Percentiles rank a stretch among this genome's conserved stretches.
Conservation (phyloP, 2,888 invertebrate genomes). For the Apamea monoglypha region DNA sequence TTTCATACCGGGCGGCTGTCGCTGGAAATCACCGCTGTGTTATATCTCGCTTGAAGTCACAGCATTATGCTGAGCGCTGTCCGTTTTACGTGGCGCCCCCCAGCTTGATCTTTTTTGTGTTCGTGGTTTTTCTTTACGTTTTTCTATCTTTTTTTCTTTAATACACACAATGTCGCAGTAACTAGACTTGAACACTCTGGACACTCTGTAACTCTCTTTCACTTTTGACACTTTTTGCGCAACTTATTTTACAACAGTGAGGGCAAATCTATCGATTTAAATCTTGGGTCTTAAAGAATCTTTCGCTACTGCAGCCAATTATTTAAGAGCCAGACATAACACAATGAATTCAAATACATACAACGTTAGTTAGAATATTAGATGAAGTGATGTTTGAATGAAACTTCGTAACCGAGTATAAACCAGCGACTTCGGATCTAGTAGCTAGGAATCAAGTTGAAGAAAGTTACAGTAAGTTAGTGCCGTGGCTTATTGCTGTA, state of each 20-base stretch:
- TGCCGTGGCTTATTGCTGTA: constrained; percentile 76
- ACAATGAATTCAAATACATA: constrained; percentile 11
- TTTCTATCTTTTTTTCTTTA: no score
- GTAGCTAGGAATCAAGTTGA: constrained; percentile 80
- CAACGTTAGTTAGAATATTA: constrained; percentile 45
- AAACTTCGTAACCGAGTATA: constrained; percentile 73
- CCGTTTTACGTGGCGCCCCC: no score
- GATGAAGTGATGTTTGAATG: constrained; percentile 68
- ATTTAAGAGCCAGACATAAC: background rate
- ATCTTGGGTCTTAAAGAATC: background rate
- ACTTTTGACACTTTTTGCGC: background rate
- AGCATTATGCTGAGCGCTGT: no score
- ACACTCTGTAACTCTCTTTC: no score
- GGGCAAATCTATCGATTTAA: background rate
- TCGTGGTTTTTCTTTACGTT: no score
- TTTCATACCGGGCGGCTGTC: no score
- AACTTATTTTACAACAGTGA: no score
- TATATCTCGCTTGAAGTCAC: no score
- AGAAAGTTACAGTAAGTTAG: constrained; percentile 76
- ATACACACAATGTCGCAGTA: background rate
- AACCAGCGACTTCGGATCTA: constrained; percentile 69
- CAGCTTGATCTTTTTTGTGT: no score
- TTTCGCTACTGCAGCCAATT: background rate
- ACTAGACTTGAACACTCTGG: no score
- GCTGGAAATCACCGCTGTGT: no score